These are phyloP conservation scores for Papilio aristodemus DNA, from an alignment of 1,140 invertebrate species.

Conservation along the genomic window DNA sequence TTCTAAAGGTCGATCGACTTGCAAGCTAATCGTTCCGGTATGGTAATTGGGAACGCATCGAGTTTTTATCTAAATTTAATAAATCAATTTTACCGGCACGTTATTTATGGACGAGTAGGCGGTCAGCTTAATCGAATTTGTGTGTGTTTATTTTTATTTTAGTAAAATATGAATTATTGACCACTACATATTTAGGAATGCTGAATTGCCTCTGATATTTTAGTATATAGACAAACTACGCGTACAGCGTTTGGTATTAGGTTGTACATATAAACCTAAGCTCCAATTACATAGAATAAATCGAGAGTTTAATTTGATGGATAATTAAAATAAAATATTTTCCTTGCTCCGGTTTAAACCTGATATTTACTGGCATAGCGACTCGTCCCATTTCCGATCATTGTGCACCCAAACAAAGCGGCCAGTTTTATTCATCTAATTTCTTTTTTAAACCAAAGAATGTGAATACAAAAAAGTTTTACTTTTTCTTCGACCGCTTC, in stretches of 20 bases:
- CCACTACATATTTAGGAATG: background rate
- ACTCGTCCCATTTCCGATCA: conserved; percentile 44
- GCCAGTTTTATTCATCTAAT: conserved; percentile 40
- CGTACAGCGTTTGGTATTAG: no score
- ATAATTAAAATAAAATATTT: conserved; percentile 63
- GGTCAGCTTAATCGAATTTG: conserved; percentile 1
- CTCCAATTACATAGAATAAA: no score
- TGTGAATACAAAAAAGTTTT: conserved; percentile 36
- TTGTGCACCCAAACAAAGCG: conserved; percentile 54
- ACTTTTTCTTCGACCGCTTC: conserved; percentile 33
- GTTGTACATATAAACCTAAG: no score
- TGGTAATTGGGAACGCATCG: conserved; percentile 13
- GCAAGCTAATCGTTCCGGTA: conserved; percentile 10
- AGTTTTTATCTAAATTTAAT: conserved; percentile 15
- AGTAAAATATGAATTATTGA: background rate
- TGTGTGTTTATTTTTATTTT: conserved; percentile 12
- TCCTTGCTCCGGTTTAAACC: conserved; percentile 47
- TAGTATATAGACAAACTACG: background rate
- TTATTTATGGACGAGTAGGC: conserved; percentile 14
- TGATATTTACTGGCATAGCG: conserved; percentile 57
- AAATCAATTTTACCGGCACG: conserved; percentile 24
- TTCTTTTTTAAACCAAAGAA: conserved; percentile 33
- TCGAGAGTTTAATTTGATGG: conserved; percentile 4
- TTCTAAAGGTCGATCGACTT: conserved; percentile 11
- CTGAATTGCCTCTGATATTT: background rate